Base-by-base conservation (phyloP, 2,797 vertebrate species). In the Dendrocincla tyrannina region DNA sequence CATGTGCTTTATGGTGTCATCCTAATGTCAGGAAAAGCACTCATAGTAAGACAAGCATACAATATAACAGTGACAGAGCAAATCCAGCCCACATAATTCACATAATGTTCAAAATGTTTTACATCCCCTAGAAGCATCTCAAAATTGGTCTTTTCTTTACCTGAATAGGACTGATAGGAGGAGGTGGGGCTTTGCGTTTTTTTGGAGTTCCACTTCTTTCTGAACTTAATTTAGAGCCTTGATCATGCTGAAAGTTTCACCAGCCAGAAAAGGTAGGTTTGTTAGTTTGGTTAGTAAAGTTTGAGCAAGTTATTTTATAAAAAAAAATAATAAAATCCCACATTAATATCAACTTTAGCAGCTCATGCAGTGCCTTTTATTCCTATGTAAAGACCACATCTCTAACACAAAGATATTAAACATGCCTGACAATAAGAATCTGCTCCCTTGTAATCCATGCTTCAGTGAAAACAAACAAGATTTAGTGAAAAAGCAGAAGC, bases 121-220 rank as follows among this genome's bases (percentile, higher is more conserved):
- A 89, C 67, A 91, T 4, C 82, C 85, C 42, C 78, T 91, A 67
- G 91, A 89, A 87, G 67, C 69, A 79, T 95, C 92, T 96, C 76
- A 96, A 85, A 94, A 91, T 90, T 19, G 46, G 37, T 94, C 91
- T 95, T 92, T 85, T 96, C 79, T 98, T 99, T 99, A 99, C 99
- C 99, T 99, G 99, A 93, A 98, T 95, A 97, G 99, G 98, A 98
- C 99, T 99, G 98, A 99, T 98, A 97, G 99, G 99, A 98, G 99
- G 99, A 97, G 99, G 99, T 98, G 99, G 99, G 98, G 99, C 99
- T 99, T 99, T 99, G 98, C 99, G 98, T 98, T 99, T 99, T 99
- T 99, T 99, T 97, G 99, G 99, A 98, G 99, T 99, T 98, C 99
- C 98, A 98, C 99, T 99, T 99, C 99, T 98, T 98, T 99, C 99